These are phyloP conservation scores for Drosophila paranaensis DNA, from an alignment of 2,888 invertebrate species.

Conservation along the genomic window DNA sequence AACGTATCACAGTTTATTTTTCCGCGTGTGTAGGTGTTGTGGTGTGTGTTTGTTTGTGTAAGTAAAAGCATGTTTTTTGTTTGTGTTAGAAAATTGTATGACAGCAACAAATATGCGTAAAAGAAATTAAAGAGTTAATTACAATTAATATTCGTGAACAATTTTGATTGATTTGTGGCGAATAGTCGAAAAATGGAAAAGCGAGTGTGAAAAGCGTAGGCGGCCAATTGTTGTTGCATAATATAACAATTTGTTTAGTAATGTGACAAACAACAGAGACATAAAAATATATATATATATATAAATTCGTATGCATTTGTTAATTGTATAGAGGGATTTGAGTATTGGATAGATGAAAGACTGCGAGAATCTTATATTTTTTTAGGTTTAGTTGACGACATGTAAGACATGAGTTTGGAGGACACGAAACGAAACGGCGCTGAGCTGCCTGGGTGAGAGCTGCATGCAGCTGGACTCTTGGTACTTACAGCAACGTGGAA, in stretches of 20 bases:
- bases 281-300: constrained; percentile 9
- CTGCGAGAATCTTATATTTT: constrained; percentile 2
- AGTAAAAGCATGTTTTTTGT: constrained; percentile 61
- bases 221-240: constrained; percentile 40
- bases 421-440: constrained; percentile 53
- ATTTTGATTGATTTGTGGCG: constrained; percentile 27
- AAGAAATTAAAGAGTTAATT: constrained; percentile 66
- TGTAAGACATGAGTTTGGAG: constrained; percentile 29
- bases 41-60: constrained; percentile 53
- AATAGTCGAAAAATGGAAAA: constrained; percentile 34
- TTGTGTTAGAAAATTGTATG: constrained; percentile 61
- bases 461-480: constrained; percentile 65
- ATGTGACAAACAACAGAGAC: constrained; percentile 30
- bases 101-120: constrained; percentile 69
- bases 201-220: constrained; percentile 44
- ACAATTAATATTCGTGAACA: constrained; percentile 54
- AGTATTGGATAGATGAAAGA: constrained; percentile 29
- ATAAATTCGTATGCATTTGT: constrained; percentile 34
- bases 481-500: constrained; percentile 79
- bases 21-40: constrained; percentile 37
- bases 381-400: constrained; percentile 30
- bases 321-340: constrained; percentile 24
- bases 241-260: constrained; percentile 24
- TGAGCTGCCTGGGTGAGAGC: constrained; percentile 28
- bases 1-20: constrained; percentile 78